Conservation (phyloP, 2,888 invertebrate genomes). For the Himalopsyche japonica region DNA sequence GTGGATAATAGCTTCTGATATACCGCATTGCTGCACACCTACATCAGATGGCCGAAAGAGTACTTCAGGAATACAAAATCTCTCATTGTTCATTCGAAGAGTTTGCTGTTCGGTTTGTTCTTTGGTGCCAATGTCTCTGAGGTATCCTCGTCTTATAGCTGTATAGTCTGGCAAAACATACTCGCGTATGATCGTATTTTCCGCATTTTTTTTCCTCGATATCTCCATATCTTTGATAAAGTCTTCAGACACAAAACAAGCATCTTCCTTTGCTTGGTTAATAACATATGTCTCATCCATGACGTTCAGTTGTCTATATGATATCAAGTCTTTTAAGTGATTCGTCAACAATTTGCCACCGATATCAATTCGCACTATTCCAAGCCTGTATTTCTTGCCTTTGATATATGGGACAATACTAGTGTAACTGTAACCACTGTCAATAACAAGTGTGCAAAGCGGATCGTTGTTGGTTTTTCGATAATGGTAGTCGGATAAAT, state of each 20-base stretch:
- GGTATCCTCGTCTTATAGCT: conserved; percentile 78
- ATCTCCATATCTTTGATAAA: conserved; percentile 79
- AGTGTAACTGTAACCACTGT: conserved; percentile 94
- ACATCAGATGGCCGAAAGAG: conserved; percentile 94
- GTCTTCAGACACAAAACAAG: conserved; percentile 88
- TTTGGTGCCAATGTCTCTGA: conserved; percentile 51
- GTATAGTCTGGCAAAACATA: conserved; percentile 98
- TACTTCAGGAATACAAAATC: conserved; percentile 93
- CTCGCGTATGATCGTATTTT: conserved; percentile 78
- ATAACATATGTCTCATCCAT: conserved; percentile 99
- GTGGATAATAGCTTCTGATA: conserved; percentile 84
- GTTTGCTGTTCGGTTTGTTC: conserved; percentile 69
- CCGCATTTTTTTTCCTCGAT: conserved; percentile 62
- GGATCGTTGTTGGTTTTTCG: conserved; percentile 58
- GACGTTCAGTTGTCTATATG: conserved; percentile 94
- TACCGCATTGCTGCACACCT: conserved; percentile 89
- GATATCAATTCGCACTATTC: conserved; percentile 83
- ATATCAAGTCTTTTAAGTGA: conserved; percentile 95
- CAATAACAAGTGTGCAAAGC: conserved; percentile 81
- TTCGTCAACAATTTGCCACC: conserved; percentile 98
- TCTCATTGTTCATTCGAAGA: conserved; percentile 86
- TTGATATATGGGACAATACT: conserved; percentile 91
- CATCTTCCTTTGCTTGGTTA: conserved; percentile 97
- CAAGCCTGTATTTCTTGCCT: conserved; percentile 62
- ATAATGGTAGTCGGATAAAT: conserved; percentile 76